Evolutionary conservation across 92 coral and sea anemone species (phyloP).

Genomic region (Meandrina meandrites): DNA sequence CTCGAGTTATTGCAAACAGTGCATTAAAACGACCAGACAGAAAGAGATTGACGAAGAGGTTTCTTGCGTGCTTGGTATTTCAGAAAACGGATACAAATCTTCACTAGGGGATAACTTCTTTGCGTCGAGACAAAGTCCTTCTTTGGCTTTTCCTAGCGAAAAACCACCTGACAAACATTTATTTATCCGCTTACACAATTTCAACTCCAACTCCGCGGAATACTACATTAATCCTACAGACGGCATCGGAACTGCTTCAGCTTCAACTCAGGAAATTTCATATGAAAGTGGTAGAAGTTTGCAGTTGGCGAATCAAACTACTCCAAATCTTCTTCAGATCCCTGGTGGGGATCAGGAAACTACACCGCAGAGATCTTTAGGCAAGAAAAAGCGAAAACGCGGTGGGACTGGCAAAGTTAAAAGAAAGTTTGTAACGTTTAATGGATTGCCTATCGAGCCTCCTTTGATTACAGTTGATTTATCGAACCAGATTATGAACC

Average conservation of each 20-base stretch:
- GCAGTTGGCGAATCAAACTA: background rate
- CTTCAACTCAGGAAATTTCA: background rate
- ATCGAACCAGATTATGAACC: conserved; percentile 44
- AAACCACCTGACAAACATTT: conserved; percentile 9
- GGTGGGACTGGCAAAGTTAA: background rate
- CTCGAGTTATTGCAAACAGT: conserved; percentile 1
- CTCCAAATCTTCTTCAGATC: background rate
- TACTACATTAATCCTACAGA: conserved; percentile 18
- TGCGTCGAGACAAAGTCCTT: background rate
- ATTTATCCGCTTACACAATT: conserved; percentile 26
- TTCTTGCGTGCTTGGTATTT: background rate
- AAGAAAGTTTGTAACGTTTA: conserved; percentile 34
- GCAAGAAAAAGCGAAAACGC: background rate
- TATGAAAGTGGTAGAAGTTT: background rate
- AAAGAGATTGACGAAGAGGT: conserved; percentile 3
- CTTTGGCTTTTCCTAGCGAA: background rate
- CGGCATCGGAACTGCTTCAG: background rate
- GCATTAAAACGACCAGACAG: conserved; percentile 2
- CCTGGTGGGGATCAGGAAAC: background rate
- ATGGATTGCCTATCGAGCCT: conserved; percentile 49
- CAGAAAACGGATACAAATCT: background rate
- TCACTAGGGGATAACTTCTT: background rate
- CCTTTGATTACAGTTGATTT: conserved; percentile 45
- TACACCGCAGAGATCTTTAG: background rate
- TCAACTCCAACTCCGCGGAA: conserved; percentile 5